Percentiles rank a stretch among this genome's conserved stretches.
Evolutionary conservation across 2,797 vertebrate genomes (phyloP).

Genomic region (Macrochelys suwanniensis): DNA sequence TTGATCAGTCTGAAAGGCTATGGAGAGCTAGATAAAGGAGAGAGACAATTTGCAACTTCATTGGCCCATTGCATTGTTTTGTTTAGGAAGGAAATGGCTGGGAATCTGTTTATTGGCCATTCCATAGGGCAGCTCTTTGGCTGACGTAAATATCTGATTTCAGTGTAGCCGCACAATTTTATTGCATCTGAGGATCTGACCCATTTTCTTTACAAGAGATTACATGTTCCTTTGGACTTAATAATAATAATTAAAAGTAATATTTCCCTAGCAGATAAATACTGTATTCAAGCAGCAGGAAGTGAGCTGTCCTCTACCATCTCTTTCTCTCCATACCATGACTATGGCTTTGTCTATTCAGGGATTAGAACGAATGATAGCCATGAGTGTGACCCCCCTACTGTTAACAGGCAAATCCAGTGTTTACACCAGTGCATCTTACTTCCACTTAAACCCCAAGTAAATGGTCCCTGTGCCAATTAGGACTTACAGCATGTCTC

Average conservation of each 20-base stretch:
- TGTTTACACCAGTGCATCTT: not conserved
- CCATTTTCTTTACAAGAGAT: not conserved
- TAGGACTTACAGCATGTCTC: not conserved
- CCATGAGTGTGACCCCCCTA: not conserved
- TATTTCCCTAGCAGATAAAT: not conserved
- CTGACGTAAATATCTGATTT: not conserved
- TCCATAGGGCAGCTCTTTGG: not conserved
- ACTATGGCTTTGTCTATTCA: not conserved
- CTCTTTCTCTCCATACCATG: not conserved
- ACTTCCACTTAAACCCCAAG: too few relatives aligned
- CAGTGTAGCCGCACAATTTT: not conserved
- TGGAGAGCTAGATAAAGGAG: not conserved
- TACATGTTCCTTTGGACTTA: not conserved
- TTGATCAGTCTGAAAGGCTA: not conserved
- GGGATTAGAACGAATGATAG: not conserved
- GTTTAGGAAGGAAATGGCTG: not conserved
- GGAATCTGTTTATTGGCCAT: fast-evolving
- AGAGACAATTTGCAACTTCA: not conserved
- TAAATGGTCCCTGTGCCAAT: not conserved
- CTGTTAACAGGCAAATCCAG: not conserved
- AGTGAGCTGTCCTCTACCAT: not conserved
- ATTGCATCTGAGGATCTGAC: not conserved
- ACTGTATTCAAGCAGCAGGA: not conserved
- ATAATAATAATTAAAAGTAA: not conserved
- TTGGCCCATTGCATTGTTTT: not conserved